Evolutionary conservation across 2,113 vertebrate genomes (phyloP).

Genomic region (Paradoxurus hermaphroditus): DNA sequence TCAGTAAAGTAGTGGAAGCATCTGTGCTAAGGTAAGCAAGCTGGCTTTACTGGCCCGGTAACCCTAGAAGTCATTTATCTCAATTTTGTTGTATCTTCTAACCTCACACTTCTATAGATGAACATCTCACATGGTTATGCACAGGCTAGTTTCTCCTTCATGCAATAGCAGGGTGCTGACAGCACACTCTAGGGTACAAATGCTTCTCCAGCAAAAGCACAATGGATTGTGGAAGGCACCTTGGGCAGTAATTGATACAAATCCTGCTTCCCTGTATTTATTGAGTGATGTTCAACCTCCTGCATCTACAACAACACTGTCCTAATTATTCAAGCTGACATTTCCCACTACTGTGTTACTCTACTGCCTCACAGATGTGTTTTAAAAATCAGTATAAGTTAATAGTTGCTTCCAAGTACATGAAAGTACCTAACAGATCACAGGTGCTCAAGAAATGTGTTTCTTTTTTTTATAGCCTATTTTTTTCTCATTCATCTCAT

Average conservation of each 20-base stretch:
- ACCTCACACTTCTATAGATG: slow-evolving; percentile 54
- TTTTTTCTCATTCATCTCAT: background rate
- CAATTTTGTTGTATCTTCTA: slow-evolving; percentile 30
- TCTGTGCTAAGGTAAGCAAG: slow-evolving; percentile 60
- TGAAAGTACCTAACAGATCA: background rate
- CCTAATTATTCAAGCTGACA: slow-evolving; percentile 56
- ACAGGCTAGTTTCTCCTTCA: slow-evolving; percentile 28
- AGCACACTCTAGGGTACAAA: slow-evolving; percentile 32
- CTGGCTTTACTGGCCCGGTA: slow-evolving; percentile 2
- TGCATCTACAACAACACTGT: background rate
- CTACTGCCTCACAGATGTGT: background rate
- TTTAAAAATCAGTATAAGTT: slow-evolving; percentile 22
- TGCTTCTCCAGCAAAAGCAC: slow-evolving; percentile 21
- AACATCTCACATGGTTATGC: background rate
- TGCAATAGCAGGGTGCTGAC: slow-evolving; percentile 66
- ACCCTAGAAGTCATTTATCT: slow-evolving; percentile 50
- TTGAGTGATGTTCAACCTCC: slow-evolving; percentile 55
- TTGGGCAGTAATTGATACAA: slow-evolving; percentile 49
- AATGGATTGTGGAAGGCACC: slow-evolving; percentile 13
- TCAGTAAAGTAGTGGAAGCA: slow-evolving; percentile 45
- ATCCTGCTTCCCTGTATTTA: slow-evolving; percentile 49
- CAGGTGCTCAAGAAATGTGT: background rate
- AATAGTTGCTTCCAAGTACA: background rate
- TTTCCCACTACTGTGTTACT: background rate
- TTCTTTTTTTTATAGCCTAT: background rate